These are phyloP conservation scores for Anoncus sp. DNA, from an alignment of 2,888 invertebrate species.

Conservation along the genomic window DNA sequence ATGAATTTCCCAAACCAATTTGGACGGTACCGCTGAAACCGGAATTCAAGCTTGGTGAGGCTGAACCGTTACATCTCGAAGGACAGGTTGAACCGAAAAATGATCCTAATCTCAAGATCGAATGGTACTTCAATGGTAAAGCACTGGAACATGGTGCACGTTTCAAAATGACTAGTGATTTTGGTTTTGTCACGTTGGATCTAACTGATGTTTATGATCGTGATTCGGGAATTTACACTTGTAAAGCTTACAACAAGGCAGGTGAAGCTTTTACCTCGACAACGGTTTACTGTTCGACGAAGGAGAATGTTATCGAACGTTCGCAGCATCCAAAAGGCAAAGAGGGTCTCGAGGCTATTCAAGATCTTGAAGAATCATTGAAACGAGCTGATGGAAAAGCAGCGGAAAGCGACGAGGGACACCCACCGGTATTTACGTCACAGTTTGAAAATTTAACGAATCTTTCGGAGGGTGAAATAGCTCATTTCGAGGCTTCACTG, in stretches of 20 bases:
- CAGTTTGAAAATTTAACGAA: constrained; percentile 93
- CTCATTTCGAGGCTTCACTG: constrained; percentile 98
- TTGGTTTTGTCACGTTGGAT: constrained; percentile 98
- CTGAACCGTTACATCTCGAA: constrained; percentile 95
- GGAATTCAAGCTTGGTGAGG: constrained; percentile 92
- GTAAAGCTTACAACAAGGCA: constrained; percentile 94
- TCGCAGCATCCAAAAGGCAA: constrained; percentile 98
- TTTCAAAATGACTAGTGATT: constrained; percentile 97
- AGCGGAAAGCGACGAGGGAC: constrained; percentile 90
- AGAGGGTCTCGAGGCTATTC: constrained; percentile 95
- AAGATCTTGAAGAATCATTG: constrained; percentile 94
- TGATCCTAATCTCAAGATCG: constrained; percentile 95
- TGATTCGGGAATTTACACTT: constrained; percentile 97
- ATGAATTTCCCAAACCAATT: constrained; percentile 92
- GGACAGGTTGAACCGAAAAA: constrained; percentile 97
- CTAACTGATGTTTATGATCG: constrained; percentile 96
- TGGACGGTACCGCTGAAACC: constrained; percentile 93
- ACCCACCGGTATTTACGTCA: constrained; percentile 94
- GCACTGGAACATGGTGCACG: constrained; percentile 93
- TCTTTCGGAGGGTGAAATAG: constrained; percentile 97
- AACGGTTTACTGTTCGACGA: constrained; percentile 92
- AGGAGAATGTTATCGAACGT: constrained; percentile 92
- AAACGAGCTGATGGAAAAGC: constrained; percentile 88
- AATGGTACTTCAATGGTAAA: constrained; percentile 98
- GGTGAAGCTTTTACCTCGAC: constrained; percentile 97